Conservation (phyloP, 2,797 vertebrate species). For the Dicrostonyx torquatus region DNA sequence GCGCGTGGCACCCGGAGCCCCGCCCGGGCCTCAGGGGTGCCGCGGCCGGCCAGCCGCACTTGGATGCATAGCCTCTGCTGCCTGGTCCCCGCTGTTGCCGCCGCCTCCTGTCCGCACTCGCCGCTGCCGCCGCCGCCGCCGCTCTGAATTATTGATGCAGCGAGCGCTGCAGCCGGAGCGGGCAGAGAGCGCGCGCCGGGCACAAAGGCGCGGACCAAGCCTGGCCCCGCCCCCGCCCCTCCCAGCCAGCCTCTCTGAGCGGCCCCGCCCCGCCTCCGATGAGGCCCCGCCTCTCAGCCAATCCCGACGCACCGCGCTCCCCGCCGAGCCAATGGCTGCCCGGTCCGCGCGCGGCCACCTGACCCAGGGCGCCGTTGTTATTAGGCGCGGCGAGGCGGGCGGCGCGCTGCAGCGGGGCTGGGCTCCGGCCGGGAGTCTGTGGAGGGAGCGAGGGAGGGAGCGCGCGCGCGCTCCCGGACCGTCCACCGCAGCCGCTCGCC, state of each 20-base stretch:
- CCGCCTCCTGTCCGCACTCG: constrained; percentile 62
- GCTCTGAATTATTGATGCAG: constrained; percentile 90
- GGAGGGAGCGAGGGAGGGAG: constrained; percentile 39
- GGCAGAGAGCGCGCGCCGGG: constrained; percentile 85
- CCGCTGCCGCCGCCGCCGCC: constrained; percentile 67
- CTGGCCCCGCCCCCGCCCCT: constrained; percentile 81
- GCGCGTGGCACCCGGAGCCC: constrained; percentile 81
- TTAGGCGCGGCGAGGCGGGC: constrained; percentile 79
- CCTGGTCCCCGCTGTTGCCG: constrained; percentile 35
- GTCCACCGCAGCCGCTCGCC: neutral
- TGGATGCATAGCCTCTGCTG: constrained; percentile 74
- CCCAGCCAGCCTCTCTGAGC: constrained; percentile 79
- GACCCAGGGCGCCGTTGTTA: constrained; percentile 84
- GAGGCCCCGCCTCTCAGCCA: constrained; percentile 77
- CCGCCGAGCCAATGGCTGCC: constrained; percentile 88
- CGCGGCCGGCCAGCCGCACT: constrained; percentile 68
- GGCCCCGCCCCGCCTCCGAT: constrained; percentile 42
- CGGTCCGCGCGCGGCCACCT: constrained; percentile 85
- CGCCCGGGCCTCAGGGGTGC: constrained; percentile 79
- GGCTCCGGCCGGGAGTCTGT: constrained; percentile 68
- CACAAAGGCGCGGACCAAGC: constrained; percentile 89
- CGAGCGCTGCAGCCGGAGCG: constrained; percentile 74
- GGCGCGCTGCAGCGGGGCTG: constrained; percentile 74
- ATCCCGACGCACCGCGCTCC: constrained; percentile 83
- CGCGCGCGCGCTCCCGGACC: neutral